Percentiles rank a stretch among this genome's conserved stretches.
Evolutionary conservation across 2,113 vertebrate species (phyloP).

Genomic region (Bucco capensis): DNA sequence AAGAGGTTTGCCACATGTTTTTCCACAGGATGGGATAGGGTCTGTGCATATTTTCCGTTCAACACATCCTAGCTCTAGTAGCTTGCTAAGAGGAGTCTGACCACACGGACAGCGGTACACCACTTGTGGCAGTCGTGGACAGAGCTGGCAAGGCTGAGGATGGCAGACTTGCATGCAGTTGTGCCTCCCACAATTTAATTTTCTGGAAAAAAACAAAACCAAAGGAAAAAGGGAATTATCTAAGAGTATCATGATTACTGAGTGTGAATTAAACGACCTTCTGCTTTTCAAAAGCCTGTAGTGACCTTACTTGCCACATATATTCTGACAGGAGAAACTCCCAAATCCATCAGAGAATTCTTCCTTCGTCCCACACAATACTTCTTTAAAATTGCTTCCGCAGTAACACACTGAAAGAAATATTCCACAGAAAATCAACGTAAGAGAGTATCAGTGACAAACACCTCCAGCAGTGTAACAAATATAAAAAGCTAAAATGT

Average conservation of each 20-base stretch:
- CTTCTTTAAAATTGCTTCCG: constrained; percentile 79
- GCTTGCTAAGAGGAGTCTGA: constrained; percentile 88
- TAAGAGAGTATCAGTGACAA: background rate
- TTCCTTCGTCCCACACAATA: constrained; percentile 84
- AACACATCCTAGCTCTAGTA: constrained; percentile 87
- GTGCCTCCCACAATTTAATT: constrained; percentile 88
- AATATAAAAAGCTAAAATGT: background rate
- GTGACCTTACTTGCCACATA: constrained; percentile 88
- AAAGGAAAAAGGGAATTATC: background rate
- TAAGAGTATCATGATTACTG: background rate
- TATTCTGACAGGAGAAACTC: constrained; percentile 88
- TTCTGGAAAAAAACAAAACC: constrained; percentile 54
- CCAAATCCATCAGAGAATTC: constrained; percentile 84
- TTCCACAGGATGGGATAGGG: constrained; percentile 90
- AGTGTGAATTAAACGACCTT: background rate
- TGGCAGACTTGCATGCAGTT: constrained; percentile 87
- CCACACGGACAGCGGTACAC: constrained; percentile 89
- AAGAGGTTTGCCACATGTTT: constrained; percentile 90
- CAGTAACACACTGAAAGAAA: constrained; percentile 85
- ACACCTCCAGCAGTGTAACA: background rate
- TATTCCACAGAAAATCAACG: background rate
- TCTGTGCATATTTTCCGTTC: constrained; percentile 87
- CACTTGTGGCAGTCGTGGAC: constrained; percentile 83
- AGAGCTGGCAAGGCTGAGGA: constrained; percentile 82
- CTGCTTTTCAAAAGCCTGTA: background rate